A percentile compares a stretch with the other conserved stretches of the same genome.
Conservation (phyloP, 2,113 vertebrate genomes). For the Uria lomvia region DNA sequence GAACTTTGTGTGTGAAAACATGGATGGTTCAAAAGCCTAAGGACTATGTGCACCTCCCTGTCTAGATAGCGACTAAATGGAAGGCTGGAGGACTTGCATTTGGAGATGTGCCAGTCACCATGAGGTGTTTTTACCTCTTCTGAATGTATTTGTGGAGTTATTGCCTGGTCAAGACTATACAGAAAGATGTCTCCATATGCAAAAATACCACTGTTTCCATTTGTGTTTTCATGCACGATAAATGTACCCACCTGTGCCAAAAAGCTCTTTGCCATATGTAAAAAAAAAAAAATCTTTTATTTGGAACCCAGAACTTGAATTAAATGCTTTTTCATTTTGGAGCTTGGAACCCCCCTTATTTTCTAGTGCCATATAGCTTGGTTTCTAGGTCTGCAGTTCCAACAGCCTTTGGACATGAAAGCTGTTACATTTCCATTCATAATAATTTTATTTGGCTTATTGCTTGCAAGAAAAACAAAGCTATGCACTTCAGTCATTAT, state of each 20-base stretch:
- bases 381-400: background rate
- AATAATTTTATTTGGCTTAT: background rate
- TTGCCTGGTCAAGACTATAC: background rate
- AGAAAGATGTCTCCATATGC: background rate
- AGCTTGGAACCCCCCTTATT: fast-evolving
- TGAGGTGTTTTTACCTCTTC: background rate
- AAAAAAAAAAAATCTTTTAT: background rate
- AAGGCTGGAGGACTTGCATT: background rate
- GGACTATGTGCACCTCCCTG: background rate
- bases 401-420: background rate
- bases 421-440: background rate
- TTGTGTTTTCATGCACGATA: background rate
- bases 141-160: background rate
- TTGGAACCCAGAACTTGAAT: background rate
- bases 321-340: background rate
- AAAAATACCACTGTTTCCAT: background rate
- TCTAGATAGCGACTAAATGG: background rate
- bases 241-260: background rate
- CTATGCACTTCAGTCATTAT: conserved; percentile 36
- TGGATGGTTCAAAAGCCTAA: background rate
- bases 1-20: background rate
- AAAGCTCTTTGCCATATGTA: background rate
- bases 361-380: background rate
- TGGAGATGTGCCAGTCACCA: background rate
- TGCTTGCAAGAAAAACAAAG: conserved; percentile 10